Evolutionary conservation across 2,797 vertebrate species (phyloP).

Genomic region (Pelodytes ibericus): DNA sequence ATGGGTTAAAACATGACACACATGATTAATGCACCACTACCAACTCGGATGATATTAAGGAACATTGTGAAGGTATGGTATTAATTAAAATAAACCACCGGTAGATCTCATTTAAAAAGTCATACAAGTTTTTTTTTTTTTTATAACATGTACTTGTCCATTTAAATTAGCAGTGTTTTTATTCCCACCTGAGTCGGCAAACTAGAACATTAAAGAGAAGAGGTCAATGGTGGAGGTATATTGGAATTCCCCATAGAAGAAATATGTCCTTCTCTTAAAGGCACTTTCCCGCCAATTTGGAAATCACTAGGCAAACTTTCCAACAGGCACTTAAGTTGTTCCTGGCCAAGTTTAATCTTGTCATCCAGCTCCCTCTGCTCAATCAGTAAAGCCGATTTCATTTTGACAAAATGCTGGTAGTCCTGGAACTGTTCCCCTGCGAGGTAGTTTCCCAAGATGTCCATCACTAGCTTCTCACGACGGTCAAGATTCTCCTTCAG

Average conservation of each 20-base stretch:
- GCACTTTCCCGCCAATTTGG: slow-evolving; percentile 59
- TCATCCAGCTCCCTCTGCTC: slow-evolving; percentile 90
- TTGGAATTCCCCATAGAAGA: slow-evolving; percentile 55
- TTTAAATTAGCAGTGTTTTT: slow-evolving; percentile 30
- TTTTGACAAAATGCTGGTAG: slow-evolving; percentile 84
- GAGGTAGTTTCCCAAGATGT: slow-evolving; percentile 84
- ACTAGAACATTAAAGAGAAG: slow-evolving; percentile 77
- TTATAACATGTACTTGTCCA: slow-evolving; percentile 31
- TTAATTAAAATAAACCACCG: background rate
- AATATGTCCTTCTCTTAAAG: slow-evolving; percentile 49
- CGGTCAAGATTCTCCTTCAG: slow-evolving; percentile 96
- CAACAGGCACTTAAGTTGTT: slow-evolving; percentile 81
- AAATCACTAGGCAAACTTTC: slow-evolving; percentile 80
- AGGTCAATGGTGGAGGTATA: slow-evolving; percentile 61
- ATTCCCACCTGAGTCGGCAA: slow-evolving; percentile 13
- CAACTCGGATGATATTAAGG: background rate
- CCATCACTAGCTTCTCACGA: slow-evolving; percentile 83
- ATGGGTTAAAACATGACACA: background rate
- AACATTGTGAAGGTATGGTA: background rate
- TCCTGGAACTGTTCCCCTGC: slow-evolving; percentile 79
- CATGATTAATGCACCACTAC: background rate
- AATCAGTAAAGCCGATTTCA: slow-evolving; percentile 88
- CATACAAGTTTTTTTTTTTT: background rate
- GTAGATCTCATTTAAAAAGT: background rate
- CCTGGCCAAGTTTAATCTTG: slow-evolving; percentile 85